Evolutionary conservation across 30 jellyfish, hydroid and myxozoan species (phyloP).

Genomic region (Hydractinia symbiolongicarpus): DNA sequence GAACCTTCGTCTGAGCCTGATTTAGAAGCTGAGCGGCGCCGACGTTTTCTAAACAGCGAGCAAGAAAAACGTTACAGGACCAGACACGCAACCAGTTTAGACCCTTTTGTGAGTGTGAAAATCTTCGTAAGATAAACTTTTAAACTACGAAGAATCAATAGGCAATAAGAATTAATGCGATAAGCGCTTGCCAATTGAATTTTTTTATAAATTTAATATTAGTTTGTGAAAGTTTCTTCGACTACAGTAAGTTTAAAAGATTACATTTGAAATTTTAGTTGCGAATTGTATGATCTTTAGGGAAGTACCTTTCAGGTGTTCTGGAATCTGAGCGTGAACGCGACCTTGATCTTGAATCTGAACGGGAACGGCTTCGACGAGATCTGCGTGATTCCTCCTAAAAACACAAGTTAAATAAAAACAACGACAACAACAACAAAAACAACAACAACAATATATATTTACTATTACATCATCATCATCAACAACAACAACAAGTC

Average conservation of each 20-base stretch:
- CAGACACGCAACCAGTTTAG: too few species aligned
- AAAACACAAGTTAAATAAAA: not conserved
- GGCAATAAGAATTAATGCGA: too few species aligned
- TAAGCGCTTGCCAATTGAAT: too few species aligned
- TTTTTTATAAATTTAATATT: too few species aligned
- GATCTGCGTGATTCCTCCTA: constrained; percentile 59
- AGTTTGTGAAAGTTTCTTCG: too few species aligned
- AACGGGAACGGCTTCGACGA: constrained; percentile 41
- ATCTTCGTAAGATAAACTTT: too few species aligned
- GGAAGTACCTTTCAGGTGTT: not conserved
- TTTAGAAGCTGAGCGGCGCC: constrained; percentile 25
- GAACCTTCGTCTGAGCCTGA: constrained; percentile 27
- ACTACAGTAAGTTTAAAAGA: not conserved
- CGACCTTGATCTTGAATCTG: constrained; percentile 48
- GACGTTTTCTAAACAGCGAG: constrained; percentile 19
- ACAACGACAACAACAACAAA: not conserved
- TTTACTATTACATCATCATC: too few species aligned
- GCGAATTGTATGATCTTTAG: too few species aligned
- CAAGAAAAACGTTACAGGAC: not conserved
- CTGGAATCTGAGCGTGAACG: constrained; percentile 49
- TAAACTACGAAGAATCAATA: too few species aligned
- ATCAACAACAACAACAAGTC: too few species aligned
- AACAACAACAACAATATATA: too few species aligned
- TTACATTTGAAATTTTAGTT: not conserved
- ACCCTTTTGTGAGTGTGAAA: too few species aligned